These are phyloP conservation scores for Onychostoma macrolepis DNA, from an alignment of 2,113 vertebrate species.

Conservation along the genomic window DNA sequence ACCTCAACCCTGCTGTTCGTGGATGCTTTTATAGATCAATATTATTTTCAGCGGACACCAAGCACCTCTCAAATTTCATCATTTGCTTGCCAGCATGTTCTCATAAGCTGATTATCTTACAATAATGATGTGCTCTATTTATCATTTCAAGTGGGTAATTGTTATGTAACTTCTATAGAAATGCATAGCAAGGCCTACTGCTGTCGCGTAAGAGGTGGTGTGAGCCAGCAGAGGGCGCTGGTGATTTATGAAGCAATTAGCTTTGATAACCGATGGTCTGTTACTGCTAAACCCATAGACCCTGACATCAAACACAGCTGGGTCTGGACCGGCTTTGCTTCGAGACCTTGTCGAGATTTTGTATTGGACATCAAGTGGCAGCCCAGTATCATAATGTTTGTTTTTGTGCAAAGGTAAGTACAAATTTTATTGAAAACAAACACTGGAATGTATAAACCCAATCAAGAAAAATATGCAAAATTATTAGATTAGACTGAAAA, in stretches of 20 bases:
- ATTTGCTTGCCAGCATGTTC: slow-evolving; percentile 1
- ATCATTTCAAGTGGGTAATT: slow-evolving; percentile 11
- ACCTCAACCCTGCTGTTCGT: background rate
- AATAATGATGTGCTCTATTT: slow-evolving; percentile 18
- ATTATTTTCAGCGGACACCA: background rate
- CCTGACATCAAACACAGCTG: background rate
- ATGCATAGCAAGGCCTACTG: background rate
- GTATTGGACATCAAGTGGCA: background rate
- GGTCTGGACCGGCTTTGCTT: no score
- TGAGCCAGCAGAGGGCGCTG: slow-evolving; percentile 31
- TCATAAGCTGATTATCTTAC: slow-evolving; percentile 19
- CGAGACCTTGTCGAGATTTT: background rate
- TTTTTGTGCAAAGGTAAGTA: background rate
- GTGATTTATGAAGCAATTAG: background rate
- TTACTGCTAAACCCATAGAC: background rate
- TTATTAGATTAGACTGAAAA: background rate
- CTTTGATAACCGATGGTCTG: background rate
- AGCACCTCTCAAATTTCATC: background rate
- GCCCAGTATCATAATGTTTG: background rate
- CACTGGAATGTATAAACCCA: background rate
- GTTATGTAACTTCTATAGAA: slow-evolving; percentile 26
- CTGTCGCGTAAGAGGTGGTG: no score
- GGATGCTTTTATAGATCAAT: slow-evolving; percentile 11
- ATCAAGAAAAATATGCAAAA: background rate
- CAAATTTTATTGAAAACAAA: background rate